phyloP scores from a whole-genome alignment of 2,113 vertebrate genomes.

The Notechis scutatus region DNA sequence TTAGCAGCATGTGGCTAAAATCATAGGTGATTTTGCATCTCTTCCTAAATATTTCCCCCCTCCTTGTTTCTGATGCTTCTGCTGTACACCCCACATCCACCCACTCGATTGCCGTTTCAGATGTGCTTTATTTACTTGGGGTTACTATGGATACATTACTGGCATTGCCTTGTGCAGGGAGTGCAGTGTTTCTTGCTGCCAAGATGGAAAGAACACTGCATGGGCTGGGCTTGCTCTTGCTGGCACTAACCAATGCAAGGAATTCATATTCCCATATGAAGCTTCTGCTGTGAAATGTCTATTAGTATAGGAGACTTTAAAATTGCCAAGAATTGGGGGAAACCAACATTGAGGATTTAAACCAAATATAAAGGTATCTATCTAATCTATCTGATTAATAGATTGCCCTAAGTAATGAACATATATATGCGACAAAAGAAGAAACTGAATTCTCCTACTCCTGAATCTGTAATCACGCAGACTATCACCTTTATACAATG shows the following conservation, averaged over 20 bases:
- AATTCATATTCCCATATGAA: conserved; percentile 11
- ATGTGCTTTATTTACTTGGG: conserved; percentile 74
- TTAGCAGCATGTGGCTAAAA: rapidly evolving
- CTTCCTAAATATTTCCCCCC: background rate
- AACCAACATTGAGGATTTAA: background rate
- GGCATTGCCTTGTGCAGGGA: conserved; percentile 33
- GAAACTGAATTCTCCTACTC: background rate
- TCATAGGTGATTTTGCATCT: rapidly evolving
- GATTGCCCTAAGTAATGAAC: background rate
- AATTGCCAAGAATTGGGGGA: background rate
- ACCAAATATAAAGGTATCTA: background rate
- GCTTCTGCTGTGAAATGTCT: conserved; percentile 7
- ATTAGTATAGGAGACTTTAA: background rate
- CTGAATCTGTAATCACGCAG: background rate
- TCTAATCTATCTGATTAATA: background rate
- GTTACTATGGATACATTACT: conserved; percentile 68
- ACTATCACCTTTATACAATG: background rate
- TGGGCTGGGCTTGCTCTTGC: background rate
- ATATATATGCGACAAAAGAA: background rate
- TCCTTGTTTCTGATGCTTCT: conserved; percentile 10
- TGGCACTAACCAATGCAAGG: background rate
- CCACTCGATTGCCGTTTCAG: conserved; percentile 38
- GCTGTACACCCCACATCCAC: conserved; percentile 28
- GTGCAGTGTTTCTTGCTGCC: conserved; percentile 44
- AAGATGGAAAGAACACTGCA: conserved; percentile 38